Conservation (phyloP, 2,888 invertebrate species). For the Dyspetes luteomarginatus region DNA sequence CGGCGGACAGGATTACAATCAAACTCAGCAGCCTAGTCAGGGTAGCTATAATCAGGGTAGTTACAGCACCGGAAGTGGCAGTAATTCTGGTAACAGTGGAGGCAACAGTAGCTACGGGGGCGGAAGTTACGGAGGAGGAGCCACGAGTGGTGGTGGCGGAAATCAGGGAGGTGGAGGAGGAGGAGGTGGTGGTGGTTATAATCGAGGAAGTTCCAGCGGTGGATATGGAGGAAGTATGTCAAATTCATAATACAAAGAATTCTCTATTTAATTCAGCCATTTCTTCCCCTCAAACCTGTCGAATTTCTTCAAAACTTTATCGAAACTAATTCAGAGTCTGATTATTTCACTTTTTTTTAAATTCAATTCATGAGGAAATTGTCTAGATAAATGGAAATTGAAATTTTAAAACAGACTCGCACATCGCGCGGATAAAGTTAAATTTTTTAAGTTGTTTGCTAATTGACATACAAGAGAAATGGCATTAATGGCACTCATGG, state of each 20-base stretch:
- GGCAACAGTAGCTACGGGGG: slow-evolving; percentile 84
- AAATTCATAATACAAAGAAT: slow-evolving; percentile 1
- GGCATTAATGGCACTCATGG: no score
- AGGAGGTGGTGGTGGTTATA: slow-evolving; percentile 83
- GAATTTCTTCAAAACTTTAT: no score
- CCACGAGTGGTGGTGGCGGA: slow-evolving; percentile 75
- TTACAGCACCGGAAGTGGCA: slow-evolving; percentile 74
- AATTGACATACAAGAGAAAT: no score
- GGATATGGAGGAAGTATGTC: slow-evolving; percentile 74
- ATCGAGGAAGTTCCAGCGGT: slow-evolving; percentile 74
- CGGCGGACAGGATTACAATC: slow-evolving; percentile 76
- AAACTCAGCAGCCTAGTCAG: slow-evolving; percentile 74
- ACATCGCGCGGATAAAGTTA: no score
- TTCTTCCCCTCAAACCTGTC: no score
- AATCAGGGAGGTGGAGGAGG: slow-evolving; percentile 78
- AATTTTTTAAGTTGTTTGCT: no score
- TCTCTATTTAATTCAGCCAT: no score
- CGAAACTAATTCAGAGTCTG: no score
- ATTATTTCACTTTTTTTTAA: no score
- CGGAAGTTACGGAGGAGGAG: slow-evolving; percentile 75
- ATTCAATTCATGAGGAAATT: no score
- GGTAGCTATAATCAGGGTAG: slow-evolving; percentile 77
- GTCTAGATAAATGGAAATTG: no score
- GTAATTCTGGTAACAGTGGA: slow-evolving; percentile 83
- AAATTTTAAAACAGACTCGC: no score